Percentiles rank a stretch among this genome's conserved stretches.
These are phyloP conservation scores for Pandion haliaetus DNA, from an alignment of 2,113 vertebrate species.

Conservation along the genomic window DNA sequence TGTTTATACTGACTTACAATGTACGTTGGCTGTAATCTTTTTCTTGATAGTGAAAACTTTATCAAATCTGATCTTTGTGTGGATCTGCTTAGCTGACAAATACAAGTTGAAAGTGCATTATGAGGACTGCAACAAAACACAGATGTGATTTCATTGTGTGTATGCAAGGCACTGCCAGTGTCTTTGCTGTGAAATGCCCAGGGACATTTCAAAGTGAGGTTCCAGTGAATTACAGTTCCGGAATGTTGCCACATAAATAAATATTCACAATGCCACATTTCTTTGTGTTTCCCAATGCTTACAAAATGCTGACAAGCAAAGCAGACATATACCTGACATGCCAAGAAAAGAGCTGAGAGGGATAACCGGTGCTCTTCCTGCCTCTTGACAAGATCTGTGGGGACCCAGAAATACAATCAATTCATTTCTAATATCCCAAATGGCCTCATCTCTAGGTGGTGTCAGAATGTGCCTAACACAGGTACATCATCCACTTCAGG, in stretches of 20 bases:
- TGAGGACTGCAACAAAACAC: neutral
- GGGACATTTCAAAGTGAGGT: neutral
- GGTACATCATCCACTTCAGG: neutral
- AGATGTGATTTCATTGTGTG: neutral
- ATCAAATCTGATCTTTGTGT: neutral
- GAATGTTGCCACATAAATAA: neutral
- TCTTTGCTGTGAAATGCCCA: neutral
- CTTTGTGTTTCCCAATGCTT: neutral
- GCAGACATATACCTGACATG: neutral
- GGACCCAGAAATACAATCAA: neutral
- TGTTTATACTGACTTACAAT: neutral
- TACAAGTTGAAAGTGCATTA: neutral
- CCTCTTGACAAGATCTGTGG: neutral
- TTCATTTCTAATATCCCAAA: neutral
- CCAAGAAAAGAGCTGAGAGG: neutral
- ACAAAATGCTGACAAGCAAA: neutral
- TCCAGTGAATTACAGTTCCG: neutral
- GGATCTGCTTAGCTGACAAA: neutral
- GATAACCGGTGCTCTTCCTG: neutral
- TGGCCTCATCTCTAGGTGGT: neutral
- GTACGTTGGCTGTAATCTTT: neutral
- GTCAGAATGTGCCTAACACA: neutral
- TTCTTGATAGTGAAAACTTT: neutral
- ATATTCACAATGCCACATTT: neutral
- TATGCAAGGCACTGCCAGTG: neutral